Evolutionary conservation across 2,888 invertebrate species (phyloP), one percentile per base, ranked within the genome.

Genomic region (Alsophila aescularia): DNA sequence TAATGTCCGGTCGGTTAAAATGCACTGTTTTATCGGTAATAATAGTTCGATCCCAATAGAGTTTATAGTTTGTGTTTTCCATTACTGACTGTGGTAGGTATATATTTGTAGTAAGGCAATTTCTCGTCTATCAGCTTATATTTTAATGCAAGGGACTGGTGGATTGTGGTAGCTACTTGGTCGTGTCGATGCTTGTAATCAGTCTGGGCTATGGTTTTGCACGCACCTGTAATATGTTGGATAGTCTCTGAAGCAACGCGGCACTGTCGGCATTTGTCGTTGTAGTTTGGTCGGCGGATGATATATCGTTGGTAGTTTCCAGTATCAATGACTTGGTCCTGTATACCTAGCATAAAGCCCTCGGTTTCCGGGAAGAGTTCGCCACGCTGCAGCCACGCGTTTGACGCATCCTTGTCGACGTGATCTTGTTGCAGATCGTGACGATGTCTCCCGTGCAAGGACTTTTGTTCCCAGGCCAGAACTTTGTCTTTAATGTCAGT

Each of bases 111-210:
- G n/a, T n/a, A n/a, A n/a, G n/a, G n/a, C n/a, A n/a, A n/a, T n/a
- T n/a, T n/a, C n/a, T n/a, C n/a, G n/a, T n/a, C n/a, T n/a, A n/a
- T n/a, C n/a, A n/a, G n/a, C n/a, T n/a, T n/a, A n/a, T n/a, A n/a
- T n/a, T n/a, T n/a, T n/a, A n/a, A n/a, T n/a, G n/a, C n/a, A n/a
- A n/a, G n/a, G n/a, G n/a, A 18, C 8, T 14, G 34, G 8, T 34
- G 34, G 3, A 34, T 12, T 5, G 14, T 34, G 1, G 34, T 14
- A 13, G 34, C 34, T 40, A 34, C 39, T 50, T 21, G 34, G 24
- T 40, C 39, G 21, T 55, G 40, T 14, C 40, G 2, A 14, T 40
- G 40, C 8, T 24, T 40, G 13, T 40, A 40, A 2, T 40, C 40
- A 3, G 40, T 14, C n/a, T n/a, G n/a, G 1, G 40, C 13, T 14